These are phyloP conservation scores for Heterodera carotae DNA, from an alignment of 1,140 invertebrate genomes.

Conservation along the genomic window DNA sequence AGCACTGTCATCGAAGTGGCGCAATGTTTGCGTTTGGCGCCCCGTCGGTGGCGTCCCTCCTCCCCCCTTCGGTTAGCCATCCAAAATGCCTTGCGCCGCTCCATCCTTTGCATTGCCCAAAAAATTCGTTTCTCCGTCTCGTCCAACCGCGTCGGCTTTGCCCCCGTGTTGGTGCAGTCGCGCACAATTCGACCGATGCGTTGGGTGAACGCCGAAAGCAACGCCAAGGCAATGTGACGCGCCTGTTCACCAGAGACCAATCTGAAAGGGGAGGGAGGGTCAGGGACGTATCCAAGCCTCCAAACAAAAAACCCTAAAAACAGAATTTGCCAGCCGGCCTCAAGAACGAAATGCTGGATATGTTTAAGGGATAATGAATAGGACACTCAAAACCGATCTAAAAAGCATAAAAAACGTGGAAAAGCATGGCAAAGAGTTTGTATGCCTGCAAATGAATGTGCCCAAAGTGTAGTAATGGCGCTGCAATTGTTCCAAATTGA, in stretches of 20 bases:
- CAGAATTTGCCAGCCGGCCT: too few species aligned
- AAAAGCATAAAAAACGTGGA: too few species aligned
- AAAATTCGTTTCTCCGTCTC: conserved; percentile 24
- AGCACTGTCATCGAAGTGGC: neutral
- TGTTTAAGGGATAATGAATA: too few species aligned
- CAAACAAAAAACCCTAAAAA: too few species aligned
- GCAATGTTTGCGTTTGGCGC: conserved; percentile 6
- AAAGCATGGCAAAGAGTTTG: too few species aligned
- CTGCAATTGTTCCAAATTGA: conserved; percentile 14
- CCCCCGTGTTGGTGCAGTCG: conserved; percentile 8
- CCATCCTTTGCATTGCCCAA: conserved; percentile 4
- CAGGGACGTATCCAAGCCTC: too few species aligned
- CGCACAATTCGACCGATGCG: conserved; percentile 22
- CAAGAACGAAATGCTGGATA: too few species aligned
- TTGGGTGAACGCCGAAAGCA: conserved; percentile 18
- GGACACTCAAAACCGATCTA: too few species aligned
- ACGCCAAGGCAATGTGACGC: conserved; percentile 4
- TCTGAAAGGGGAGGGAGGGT: neutral
- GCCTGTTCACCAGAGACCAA: neutral
- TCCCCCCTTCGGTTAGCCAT: conserved; percentile 2
- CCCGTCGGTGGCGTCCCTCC: conserved; percentile 4
- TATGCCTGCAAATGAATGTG: conserved; percentile 20
- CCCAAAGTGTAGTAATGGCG: conserved; percentile 21
- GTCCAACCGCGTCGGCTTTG: conserved; percentile 8
- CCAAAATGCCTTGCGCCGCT: conserved; percentile 9